Percentiles rank a stretch among this genome's conserved stretches.
Conservation (phyloP, 2,113 vertebrate genomes). For the Syngnathus typhle region DNA sequence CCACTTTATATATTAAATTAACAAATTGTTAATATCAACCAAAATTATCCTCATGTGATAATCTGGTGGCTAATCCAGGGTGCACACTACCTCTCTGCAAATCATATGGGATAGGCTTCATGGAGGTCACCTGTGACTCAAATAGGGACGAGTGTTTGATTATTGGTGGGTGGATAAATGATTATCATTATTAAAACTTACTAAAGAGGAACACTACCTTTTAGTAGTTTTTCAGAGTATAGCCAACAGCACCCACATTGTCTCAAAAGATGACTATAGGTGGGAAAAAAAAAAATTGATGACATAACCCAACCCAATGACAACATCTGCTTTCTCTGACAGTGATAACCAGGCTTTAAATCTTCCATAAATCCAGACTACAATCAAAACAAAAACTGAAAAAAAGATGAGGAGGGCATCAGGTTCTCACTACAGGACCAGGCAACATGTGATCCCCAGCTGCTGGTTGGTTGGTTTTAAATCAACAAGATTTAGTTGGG, state of each 20-base stretch:
- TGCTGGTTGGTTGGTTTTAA: conserved; percentile 55
- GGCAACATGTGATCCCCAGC: conserved; percentile 62
- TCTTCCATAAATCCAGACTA: conserved; percentile 60
- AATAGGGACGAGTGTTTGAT: background rate
- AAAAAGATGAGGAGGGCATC: conserved; percentile 36
- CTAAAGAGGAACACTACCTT: background rate
- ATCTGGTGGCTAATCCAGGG: too few species aligned
- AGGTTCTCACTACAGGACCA: conserved; percentile 55
- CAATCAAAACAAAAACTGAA: conserved; percentile 60
- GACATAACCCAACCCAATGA: conserved; percentile 41
- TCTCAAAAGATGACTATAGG: conserved; percentile 16
- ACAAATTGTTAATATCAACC: background rate
- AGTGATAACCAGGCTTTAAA: conserved; percentile 46
- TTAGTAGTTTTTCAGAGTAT: conserved; percentile 11
- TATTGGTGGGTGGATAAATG: background rate
- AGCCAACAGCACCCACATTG: conserved; percentile 16
- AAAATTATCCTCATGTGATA: background rate
- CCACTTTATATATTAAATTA: background rate
- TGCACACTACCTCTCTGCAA: too few species aligned
- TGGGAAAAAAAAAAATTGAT: conserved; percentile 16
- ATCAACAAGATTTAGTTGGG: conserved; percentile 63
- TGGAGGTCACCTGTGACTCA: background rate
- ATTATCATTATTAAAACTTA: background rate
- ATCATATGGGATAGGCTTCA: background rate
- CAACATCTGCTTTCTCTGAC: conserved; percentile 50